phyloP scores from a whole-genome alignment of 2,113 vertebrate species.

The Mellivora capensis region DNA sequence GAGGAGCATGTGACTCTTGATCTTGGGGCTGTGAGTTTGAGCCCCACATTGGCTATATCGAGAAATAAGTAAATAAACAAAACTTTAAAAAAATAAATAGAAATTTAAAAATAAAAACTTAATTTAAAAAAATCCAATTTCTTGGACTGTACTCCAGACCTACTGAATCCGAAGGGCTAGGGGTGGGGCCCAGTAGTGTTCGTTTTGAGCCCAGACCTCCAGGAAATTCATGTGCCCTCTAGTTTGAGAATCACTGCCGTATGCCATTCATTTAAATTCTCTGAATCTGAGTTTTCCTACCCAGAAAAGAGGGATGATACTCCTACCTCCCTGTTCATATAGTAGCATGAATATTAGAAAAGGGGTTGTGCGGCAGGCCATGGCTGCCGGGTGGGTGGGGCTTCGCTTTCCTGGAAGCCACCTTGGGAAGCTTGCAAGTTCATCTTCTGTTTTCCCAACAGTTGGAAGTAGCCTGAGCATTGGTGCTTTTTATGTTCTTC shows the following conservation, averaged over 20 bases:
- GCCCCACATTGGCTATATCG: too few species aligned
- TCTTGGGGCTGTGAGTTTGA: too few species aligned
- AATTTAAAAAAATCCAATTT: not conserved
- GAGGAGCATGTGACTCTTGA: too few species aligned
- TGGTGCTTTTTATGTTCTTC: not conserved
- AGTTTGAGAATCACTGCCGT: not conserved
- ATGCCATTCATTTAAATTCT: not conserved
- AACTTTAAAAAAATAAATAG: too few species aligned
- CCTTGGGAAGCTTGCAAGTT: accelerated
- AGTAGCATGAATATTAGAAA: not conserved
- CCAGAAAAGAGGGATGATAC: not conserved
- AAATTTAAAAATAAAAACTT: not conserved
- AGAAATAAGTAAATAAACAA: too few species aligned
- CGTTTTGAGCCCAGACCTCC: not conserved
- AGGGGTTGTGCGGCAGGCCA: accelerated
- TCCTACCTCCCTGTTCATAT: not conserved
- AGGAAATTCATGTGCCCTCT: not conserved
- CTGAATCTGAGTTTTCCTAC: not conserved
- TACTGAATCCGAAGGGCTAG: not conserved
- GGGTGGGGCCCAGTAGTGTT: not conserved
- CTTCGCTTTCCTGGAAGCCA: accelerated
- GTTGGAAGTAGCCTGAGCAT: not conserved
- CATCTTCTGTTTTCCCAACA: not conserved
- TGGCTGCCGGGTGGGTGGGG: not conserved
- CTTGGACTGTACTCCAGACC: not conserved